phyloP scores from a whole-genome alignment of 2,113 vertebrate species.

The Hippotragus niger region DNA sequence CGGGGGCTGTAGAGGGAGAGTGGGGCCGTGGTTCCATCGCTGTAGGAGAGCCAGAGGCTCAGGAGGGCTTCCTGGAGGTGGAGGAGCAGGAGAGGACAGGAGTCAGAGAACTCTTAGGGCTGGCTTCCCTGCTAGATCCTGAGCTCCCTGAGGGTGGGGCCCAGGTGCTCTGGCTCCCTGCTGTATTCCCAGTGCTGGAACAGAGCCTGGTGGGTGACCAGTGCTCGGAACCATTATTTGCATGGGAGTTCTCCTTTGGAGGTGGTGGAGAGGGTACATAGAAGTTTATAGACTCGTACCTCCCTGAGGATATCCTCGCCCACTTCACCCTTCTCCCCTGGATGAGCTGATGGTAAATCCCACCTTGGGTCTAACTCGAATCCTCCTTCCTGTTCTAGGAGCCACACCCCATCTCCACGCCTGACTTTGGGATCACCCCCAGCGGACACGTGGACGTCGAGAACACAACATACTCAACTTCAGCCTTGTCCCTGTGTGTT shows the following conservation, averaged over 20 bases:
- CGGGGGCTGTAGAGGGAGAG: slow-evolving; percentile 93
- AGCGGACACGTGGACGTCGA: background rate
- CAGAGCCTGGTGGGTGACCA: background rate
- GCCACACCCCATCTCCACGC: background rate
- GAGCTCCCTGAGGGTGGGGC: background rate
- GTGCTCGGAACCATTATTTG: background rate
- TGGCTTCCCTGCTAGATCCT: background rate
- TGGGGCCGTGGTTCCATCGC: slow-evolving; percentile 91
- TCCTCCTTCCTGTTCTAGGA: background rate
- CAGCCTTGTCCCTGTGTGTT: background rate
- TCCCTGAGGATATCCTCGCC: background rate
- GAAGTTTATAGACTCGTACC: background rate
- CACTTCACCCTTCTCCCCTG: background rate
- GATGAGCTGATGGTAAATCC: background rate
- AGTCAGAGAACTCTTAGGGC: background rate
- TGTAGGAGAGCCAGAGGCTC: slow-evolving; percentile 96
- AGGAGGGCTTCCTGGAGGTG: slow-evolving; percentile 92
- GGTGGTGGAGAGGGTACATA: background rate
- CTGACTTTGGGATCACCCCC: background rate
- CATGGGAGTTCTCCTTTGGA: background rate
- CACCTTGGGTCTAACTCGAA: background rate
- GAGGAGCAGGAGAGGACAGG: background rate
- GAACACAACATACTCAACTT: background rate
- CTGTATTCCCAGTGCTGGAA: background rate
- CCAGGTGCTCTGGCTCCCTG: background rate